Percentiles rank a stretch among this genome's conserved stretches.
phyloP scores from a whole-genome alignment of 2,888 invertebrate genomes.

The Ellobium chinense region DNA sequence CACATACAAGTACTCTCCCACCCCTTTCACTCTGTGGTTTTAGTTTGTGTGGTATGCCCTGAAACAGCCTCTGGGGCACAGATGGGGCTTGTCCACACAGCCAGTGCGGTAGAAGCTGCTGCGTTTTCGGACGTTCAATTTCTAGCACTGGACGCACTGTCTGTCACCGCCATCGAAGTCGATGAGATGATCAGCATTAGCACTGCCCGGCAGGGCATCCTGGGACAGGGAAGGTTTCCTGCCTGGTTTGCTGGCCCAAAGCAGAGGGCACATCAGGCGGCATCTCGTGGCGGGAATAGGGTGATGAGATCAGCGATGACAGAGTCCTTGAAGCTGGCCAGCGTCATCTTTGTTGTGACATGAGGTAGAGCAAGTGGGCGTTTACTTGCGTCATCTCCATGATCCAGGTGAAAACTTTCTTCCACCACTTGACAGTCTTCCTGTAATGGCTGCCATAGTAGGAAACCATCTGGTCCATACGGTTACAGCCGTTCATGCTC shows the following conservation, averaged over 20 bases:
- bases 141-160: not conserved
- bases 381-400: not conserved
- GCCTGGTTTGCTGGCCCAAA: too few species aligned
- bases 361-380: not conserved
- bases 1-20: too few species aligned
- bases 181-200: not conserved
- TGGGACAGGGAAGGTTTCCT: not conserved
- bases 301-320: too few species aligned
- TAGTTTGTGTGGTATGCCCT: not conserved
- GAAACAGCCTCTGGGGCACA: not conserved
- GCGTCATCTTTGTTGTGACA: not conserved
- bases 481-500: conserved; percentile 16
- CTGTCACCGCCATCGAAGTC: not conserved
- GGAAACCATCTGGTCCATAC: not conserved
- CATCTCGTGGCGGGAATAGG: too few species aligned
- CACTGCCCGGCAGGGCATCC: not conserved
- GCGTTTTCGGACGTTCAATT: not conserved
- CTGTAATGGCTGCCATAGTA: not conserved
- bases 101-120: not conserved
- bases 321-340: not conserved
- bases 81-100: not conserved
- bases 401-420: not conserved
- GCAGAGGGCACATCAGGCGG: too few species aligned
- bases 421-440: not conserved
- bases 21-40: too few species aligned